Percentiles rank a stretch among this genome's conserved stretches.
These are phyloP conservation scores for Nicator chloris DNA, from an alignment of 2,113 vertebrate genomes.

Conservation along the genomic window DNA sequence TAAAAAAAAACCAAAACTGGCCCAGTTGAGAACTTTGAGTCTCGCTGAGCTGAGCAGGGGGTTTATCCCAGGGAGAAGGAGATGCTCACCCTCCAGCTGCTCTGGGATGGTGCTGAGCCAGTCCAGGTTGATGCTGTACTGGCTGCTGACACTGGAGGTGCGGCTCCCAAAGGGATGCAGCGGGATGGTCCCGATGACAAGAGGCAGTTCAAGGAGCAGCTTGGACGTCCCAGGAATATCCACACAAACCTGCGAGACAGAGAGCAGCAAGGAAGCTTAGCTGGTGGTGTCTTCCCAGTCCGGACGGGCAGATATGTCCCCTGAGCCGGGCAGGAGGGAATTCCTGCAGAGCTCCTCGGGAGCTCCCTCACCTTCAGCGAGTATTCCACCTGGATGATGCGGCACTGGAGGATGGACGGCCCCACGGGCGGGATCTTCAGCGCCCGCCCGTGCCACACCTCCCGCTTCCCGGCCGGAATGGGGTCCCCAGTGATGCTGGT, in stretches of 20 bases:
- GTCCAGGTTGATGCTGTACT: slow-evolving; percentile 84
- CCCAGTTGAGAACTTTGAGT: background rate
- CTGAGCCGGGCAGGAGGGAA: background rate
- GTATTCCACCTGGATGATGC: slow-evolving; percentile 94
- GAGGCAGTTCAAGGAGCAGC: slow-evolving; percentile 88
- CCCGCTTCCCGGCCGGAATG: slow-evolving; percentile 75
- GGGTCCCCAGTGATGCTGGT: slow-evolving; percentile 83
- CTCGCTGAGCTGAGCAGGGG: rapidly evolving
- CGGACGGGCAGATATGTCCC: background rate
- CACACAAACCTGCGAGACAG: slow-evolving; percentile 82
- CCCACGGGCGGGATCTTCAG: slow-evolving; percentile 93
- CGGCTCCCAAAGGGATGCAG: slow-evolving; percentile 89
- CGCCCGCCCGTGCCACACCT: slow-evolving; percentile 88
- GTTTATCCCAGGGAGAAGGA: background rate
- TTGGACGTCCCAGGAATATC: slow-evolving; percentile 93
- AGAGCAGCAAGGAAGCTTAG: background rate
- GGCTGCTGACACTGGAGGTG: slow-evolving; percentile 90
- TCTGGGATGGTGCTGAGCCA: slow-evolving; percentile 85
- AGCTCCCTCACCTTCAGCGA: slow-evolving; percentile 80
- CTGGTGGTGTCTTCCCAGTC: background rate
- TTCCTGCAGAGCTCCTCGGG: rapidly evolving
- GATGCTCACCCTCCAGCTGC: slow-evolving; percentile 84
- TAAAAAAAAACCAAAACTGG: background rate
- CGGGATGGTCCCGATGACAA: slow-evolving; percentile 94
- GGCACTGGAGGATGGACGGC: slow-evolving; percentile 91